Conservation (phyloP, 2,888 invertebrate genomes). For the Morpho deidamia region DNA sequence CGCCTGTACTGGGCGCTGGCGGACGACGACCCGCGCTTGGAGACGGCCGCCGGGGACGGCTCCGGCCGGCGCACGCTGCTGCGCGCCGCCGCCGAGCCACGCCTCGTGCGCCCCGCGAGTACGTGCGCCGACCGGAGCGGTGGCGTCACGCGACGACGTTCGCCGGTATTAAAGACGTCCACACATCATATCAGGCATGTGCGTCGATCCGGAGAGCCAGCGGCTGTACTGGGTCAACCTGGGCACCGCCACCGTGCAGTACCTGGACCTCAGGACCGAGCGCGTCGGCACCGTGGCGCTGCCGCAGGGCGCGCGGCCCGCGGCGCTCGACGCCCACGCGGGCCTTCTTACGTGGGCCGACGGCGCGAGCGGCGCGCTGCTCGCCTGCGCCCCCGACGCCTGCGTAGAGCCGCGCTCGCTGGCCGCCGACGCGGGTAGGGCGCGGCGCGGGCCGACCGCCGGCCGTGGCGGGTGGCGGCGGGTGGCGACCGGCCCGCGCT, state of each 20-base stretch:
- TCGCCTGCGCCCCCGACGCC: constrained; percentile 78
- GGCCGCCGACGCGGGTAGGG: constrained; percentile 78
- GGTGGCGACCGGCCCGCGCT: no score
- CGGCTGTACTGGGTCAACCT: constrained; percentile 83
- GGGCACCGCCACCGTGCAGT: constrained; percentile 74
- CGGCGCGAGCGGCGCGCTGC: constrained; percentile 70
- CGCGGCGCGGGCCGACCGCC: no score
- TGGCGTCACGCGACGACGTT: no score
- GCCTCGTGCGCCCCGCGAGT: constrained; percentile 50
- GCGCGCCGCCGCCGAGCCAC: constrained; percentile 34
- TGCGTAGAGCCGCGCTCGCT: constrained; percentile 44
- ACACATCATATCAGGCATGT: constrained; percentile 65
- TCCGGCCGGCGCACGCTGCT: constrained; percentile 52
- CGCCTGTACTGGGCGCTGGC: constrained; percentile 79
- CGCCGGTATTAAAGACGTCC: no score
- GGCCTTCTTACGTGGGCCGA: constrained; percentile 84
- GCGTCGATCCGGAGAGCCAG: constrained; percentile 76
- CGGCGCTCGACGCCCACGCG: constrained; percentile 83
- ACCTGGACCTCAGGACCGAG: constrained; percentile 69
- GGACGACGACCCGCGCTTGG: constrained; percentile 66
- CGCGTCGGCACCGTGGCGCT: constrained; percentile 41
- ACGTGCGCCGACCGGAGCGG: no score
- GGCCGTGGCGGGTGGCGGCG: no score
- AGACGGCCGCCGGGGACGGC: constrained; percentile 83
- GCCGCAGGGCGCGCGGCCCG: constrained; percentile 63